These are phyloP conservation scores for Mormyrus proboscirostris DNA, from an alignment of 2,797 vertebrate genomes.

Conservation along the genomic window DNA sequence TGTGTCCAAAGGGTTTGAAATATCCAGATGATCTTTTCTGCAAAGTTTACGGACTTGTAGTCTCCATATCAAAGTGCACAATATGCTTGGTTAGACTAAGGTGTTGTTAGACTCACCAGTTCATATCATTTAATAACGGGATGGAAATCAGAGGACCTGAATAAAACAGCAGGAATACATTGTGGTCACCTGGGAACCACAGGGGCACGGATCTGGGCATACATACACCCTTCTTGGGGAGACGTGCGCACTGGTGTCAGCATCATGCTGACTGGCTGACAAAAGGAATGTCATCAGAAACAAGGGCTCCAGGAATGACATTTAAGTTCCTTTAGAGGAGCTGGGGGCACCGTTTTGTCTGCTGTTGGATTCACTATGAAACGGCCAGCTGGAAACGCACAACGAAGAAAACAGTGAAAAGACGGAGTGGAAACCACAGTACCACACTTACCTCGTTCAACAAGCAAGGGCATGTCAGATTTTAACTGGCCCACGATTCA, in stretches of 20 bases:
- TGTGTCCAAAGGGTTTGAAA: neutral
- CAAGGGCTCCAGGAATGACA: neutral
- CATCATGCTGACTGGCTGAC: neutral
- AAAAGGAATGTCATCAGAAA: neutral
- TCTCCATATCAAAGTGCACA: neutral
- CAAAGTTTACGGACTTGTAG: neutral
- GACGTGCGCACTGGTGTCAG: neutral
- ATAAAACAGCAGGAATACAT: neutral
- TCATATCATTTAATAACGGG: neutral
- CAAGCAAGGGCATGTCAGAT: neutral
- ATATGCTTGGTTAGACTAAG: neutral
- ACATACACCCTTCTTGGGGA: neutral
- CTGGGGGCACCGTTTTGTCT: neutral
- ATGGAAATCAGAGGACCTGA: neutral
- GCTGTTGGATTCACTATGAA: neutral
- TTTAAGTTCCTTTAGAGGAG: neutral
- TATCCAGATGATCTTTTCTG: neutral
- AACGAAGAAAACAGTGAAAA: neutral
- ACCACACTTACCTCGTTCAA: neutral
- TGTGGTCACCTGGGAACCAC: neutral
- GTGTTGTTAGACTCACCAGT: neutral
- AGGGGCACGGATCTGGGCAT: neutral
- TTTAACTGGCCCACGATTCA: neutral
- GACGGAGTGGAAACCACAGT: neutral
- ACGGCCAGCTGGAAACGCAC: neutral